Conservation (phyloP, 2,888 invertebrate genomes). For the Diloba caeruleocephala region DNA sequence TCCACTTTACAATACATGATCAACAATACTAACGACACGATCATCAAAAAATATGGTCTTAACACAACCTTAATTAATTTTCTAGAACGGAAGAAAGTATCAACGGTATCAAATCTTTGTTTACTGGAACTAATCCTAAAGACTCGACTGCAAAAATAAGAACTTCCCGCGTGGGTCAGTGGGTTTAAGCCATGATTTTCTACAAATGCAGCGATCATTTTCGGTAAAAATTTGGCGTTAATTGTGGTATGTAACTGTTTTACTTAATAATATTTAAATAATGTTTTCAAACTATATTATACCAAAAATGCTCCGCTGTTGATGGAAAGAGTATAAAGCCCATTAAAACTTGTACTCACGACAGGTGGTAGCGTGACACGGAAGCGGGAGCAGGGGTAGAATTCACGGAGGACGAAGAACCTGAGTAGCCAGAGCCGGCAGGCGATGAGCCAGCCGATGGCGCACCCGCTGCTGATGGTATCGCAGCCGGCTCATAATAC, state of each 20-base stretch:
- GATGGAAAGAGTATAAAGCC: conserved; percentile 46
- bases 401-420: conserved; percentile 90
- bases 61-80: no score
- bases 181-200: conserved; percentile 35
- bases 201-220: conserved; percentile 36
- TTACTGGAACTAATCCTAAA: not conserved
- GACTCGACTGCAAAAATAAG: no score
- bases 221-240: conserved; percentile 11
- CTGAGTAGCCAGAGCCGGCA: conserved; percentile 90
- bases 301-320: conserved; percentile 4
- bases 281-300: not conserved
- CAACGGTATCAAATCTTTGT: not conserved
- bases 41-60: no score
- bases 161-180: conserved; percentile 20
- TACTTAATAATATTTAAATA: not conserved
- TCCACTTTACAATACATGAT: no score
- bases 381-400: conserved; percentile 80
- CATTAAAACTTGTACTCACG: conserved; percentile 75
- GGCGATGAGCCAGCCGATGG: conserved; percentile 88
- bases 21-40: no score
- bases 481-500: conserved; percentile 96
- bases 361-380: conserved; percentile 83
- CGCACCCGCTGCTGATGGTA: conserved; percentile 90
- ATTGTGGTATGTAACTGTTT: not conserved
- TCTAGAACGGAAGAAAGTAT: no score